Evolutionary conservation across 2,113 vertebrate species (phyloP).

Genomic region (Nymphicus hollandicus): DNA sequence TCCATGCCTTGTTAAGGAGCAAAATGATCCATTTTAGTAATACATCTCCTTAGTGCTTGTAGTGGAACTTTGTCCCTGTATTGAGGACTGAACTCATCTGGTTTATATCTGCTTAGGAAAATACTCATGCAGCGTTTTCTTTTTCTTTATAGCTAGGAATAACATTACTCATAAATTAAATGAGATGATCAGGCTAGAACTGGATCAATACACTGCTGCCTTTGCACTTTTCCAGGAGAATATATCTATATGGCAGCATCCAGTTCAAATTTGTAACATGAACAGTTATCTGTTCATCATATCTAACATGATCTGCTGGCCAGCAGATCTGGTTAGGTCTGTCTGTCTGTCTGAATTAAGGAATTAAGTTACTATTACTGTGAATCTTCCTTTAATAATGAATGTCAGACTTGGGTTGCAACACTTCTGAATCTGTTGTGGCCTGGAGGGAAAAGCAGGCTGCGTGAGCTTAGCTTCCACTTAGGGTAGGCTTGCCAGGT

Average conservation of each 20-base stretch:
- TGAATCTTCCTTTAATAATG: neutral
- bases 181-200: neutral
- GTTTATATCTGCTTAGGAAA: neutral
- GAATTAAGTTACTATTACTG: neutral
- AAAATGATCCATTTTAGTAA: neutral
- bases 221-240: neutral
- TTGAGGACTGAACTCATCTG: neutral
- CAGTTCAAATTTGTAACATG: neutral
- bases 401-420: neutral
- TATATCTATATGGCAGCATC: neutral
- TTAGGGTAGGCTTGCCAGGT: neutral
- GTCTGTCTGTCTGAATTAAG: neutral
- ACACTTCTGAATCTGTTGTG: neutral
- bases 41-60: neutral
- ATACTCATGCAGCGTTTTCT: accelerated
- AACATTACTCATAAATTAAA: neutral
- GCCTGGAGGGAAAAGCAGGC: neutral
- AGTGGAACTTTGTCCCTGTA: neutral
- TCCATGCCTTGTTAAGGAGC: neutral
- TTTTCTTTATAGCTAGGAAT: neutral
- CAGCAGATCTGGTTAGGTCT: neutral
- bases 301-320: neutral
- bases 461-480: neutral
- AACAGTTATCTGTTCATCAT: too few relatives aligned
- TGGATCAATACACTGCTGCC: neutral